Evolutionary conservation across 1,140 invertebrate species (phyloP), one percentile per base, ranked within the genome.

Genomic region (Drosophila bocqueti): DNA sequence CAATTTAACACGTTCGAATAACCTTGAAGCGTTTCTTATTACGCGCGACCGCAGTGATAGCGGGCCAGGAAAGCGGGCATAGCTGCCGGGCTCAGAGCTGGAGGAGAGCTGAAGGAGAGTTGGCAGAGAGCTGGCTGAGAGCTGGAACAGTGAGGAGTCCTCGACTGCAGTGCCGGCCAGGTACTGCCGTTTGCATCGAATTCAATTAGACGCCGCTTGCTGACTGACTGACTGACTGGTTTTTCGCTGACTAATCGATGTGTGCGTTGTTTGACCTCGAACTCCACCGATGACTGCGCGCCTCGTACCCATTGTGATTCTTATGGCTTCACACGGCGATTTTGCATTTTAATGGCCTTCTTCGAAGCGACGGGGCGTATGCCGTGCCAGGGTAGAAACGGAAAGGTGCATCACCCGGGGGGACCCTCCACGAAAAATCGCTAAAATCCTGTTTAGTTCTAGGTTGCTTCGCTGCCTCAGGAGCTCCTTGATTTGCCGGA

Each of bases 1-100:
- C 81, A 85, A 89, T 85, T 89, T 91, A 89, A 89, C 85, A 89
- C 85, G 85, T 89, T 89, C 84, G 84, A 90, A 90, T 90, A 89
- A 89, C 85, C 82, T 91, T 89, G 81, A 85, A 90, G 82, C 85
- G 86, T 91, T 89, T 89, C 85, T 81, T 85, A 90, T 89, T 89
- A 85, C 86, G 85, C 85, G 85, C 81, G 81, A 90, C 67, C 81
- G 69, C 81, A 68, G 79, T 69, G 68, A 81, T 72, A 73, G 63
- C 62, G 61, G 54, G 43, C 50, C 55, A 47, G 55, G n/a, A 40
- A 10, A 46, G 47, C 67, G 49, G 38, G 21, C 65, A 64, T 52
- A 54, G 26, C 36, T 62, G 60, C 9, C 43, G 42, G 57, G 36
- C n/a, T 18, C 15, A 47, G 26, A 21, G 58, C 21, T 15, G 24